Conservation (phyloP, 2,113 vertebrate species). For the Alligator mississippiensis region DNA sequence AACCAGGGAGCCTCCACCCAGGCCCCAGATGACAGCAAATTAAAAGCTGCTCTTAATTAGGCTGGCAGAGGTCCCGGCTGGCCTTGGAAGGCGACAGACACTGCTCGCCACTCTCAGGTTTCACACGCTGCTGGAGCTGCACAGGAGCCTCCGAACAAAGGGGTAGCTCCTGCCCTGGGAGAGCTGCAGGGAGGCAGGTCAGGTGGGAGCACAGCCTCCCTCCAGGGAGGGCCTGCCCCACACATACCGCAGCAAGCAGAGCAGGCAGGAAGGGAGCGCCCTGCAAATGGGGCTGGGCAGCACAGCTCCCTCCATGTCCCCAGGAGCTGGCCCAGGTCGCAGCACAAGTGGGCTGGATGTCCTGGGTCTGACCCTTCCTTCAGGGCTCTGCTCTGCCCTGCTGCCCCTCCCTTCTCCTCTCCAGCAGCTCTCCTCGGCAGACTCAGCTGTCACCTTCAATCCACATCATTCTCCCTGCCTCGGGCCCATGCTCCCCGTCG, state of each 20-base stretch:
- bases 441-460: not conserved
- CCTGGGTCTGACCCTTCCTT: too few relatives aligned
- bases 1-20: conserved; percentile 22
- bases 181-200: not conserved
- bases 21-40: conserved; percentile 43
- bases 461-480: not conserved
- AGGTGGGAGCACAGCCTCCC: not conserved
- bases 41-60: conserved; percentile 63
- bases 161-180: not conserved
- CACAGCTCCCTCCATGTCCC: too few relatives aligned
- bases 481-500: not conserved
- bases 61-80: not conserved
- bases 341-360: too few relatives aligned
- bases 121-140: not conserved
- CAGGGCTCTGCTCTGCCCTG: too few relatives aligned
- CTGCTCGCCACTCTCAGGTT: fast-evolving
- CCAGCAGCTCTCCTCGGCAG: not conserved
- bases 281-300: not conserved
- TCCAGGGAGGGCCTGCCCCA: not conserved
- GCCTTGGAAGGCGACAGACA: conserved; percentile 36
- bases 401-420: not conserved
- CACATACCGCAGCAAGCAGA: not conserved
- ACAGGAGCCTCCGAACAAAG: not conserved
- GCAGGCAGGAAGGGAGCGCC: not conserved
- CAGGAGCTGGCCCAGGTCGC: too few relatives aligned